Evolutionary conservation across 1,140 invertebrate species (phyloP), one percentile per base, ranked within the genome.

Genomic region (Drosophila repleta): DNA sequence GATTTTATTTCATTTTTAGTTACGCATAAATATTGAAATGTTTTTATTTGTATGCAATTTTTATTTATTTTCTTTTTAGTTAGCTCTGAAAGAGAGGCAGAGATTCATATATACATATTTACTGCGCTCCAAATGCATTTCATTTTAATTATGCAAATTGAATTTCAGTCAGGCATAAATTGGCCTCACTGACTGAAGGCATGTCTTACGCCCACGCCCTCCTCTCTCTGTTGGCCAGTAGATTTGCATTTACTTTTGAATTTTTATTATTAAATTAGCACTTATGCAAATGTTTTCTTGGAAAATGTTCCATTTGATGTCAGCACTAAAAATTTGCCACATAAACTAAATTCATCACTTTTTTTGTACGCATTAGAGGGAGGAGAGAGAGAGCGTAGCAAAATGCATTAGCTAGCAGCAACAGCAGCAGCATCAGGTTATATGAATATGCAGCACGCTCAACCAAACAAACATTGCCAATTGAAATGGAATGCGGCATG

Each of bases 81-180:
- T 80, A 45, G 53, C 43, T 67, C 15, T 60, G 20, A 24, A 13
- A 49, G 35, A 60, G 45, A 17, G 53, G 58, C 39, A 63, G 63
- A 77, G 63, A 66, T 75, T 65, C n/a, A 49, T 26, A n/a, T 21
- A 24, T n/a, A 20, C 13, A 46, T 24, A 74, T 80, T 80, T 63
- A 37, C 41, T 55, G 39, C 64, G 41, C 60, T 57, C 57, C 43
- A 63, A 65, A 80, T 80, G 80, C 80, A 84, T 79, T 84, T 84
- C 60, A 58, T 45, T 79, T 84, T 84, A 84, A 84, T 84, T 84
- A 84, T 84, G 80, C 68, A 84, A 84, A 84, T 84, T 84, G 80
- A 79, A 79, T 70, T 84, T 52, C 76, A 67, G 76, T 79, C 80
- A 79, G 69, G 76, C 80, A 84, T 79, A 79, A 84, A 84, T 84